A percentile compares a stretch with the other conserved stretches of the same genome.
These are phyloP conservation scores for Hymenochirus boettgeri DNA, from an alignment of 2,113 vertebrate species.

Conservation along the genomic window DNA sequence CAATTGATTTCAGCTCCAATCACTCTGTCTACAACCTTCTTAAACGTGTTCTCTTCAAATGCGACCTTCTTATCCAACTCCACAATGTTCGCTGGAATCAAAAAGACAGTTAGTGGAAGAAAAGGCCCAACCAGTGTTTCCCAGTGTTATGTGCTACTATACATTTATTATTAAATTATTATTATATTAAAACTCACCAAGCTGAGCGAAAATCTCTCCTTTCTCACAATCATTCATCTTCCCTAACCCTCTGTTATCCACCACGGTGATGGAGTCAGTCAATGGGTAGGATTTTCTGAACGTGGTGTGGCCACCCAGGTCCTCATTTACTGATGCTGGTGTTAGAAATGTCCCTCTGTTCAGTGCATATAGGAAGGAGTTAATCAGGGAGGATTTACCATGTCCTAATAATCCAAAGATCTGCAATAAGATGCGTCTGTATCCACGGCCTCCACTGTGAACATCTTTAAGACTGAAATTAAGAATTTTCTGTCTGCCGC, in stretches of 20 bases:
- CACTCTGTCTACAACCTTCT: not conserved
- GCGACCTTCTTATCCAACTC: not conserved
- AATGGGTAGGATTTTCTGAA: not conserved
- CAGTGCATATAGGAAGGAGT: slow-evolving; percentile 16
- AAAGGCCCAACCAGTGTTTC: not conserved
- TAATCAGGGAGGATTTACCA: slow-evolving; percentile 26
- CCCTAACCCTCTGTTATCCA: not conserved
- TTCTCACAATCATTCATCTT: not conserved
- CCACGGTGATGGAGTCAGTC: not conserved
- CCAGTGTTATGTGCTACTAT: not conserved
- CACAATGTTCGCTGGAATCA: not conserved
- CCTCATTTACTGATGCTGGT: too few species aligned
- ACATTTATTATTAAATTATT: not conserved
- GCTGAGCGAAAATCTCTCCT: slow-evolving; percentile 9
- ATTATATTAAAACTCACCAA: not conserved
- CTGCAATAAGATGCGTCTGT: slow-evolving; percentile 7
- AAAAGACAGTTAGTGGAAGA: not conserved
- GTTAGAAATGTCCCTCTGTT: not conserved
- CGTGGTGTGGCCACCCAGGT: not conserved
- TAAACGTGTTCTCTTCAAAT: not conserved
- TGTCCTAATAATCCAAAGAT: slow-evolving; percentile 20
- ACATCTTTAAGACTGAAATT: slow-evolving; percentile 21
- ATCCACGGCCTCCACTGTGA: slow-evolving; percentile 7
- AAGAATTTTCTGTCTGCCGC: too few species aligned
- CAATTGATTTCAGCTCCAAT: not conserved